Percentiles rank a stretch among this genome's conserved stretches.
phyloP scores from a whole-genome alignment of 2,888 invertebrate genomes.

The Incurvaria masculella region DNA sequence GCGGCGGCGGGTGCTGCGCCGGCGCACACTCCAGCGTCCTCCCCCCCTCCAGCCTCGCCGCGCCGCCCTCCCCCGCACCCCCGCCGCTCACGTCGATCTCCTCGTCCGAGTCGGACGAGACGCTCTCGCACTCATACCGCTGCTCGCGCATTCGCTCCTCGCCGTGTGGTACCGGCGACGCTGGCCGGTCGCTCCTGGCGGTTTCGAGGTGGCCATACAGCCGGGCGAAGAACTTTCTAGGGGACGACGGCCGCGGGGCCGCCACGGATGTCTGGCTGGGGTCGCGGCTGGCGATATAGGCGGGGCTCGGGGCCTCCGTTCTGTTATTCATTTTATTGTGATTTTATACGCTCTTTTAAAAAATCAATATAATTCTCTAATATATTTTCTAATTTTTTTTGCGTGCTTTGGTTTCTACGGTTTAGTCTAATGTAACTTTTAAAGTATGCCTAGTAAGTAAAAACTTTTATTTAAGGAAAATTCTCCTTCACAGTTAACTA shows the following conservation, averaged over 20 bases:
- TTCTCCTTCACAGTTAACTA: too few relatives aligned
- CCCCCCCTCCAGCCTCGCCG: constrained; percentile 46
- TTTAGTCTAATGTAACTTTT: too few relatives aligned
- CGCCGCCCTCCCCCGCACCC: constrained; percentile 37
- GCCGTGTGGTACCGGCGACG: not conserved
- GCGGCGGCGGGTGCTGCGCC: constrained; percentile 25
- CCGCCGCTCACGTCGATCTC: not conserved
- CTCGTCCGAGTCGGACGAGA: not conserved
- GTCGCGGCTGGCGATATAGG: not conserved
- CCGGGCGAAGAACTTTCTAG: constrained; percentile 75
- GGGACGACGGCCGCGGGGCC: constrained; percentile 65
- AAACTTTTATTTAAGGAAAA: too few relatives aligned
- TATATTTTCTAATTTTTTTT: too few relatives aligned
- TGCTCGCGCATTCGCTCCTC: constrained; percentile 9
- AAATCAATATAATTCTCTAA: too few relatives aligned
- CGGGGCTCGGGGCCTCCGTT: not conserved
- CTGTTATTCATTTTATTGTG: not conserved
- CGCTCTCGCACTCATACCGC: constrained; percentile 4
- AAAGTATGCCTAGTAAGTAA: too few relatives aligned
- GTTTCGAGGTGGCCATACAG: constrained; percentile 75
- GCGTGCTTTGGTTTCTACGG: too few relatives aligned
- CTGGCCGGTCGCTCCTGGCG: constrained; percentile 17
- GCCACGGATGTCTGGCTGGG: constrained; percentile 2
- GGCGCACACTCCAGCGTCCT: constrained; percentile 21
- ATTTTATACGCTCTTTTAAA: too few relatives aligned